A percentile compares a stretch with the other conserved stretches of the same genome.
These are phyloP conservation scores for Andrena marginata DNA, from an alignment of 2,888 invertebrate genomes.

Conservation along the genomic window DNA sequence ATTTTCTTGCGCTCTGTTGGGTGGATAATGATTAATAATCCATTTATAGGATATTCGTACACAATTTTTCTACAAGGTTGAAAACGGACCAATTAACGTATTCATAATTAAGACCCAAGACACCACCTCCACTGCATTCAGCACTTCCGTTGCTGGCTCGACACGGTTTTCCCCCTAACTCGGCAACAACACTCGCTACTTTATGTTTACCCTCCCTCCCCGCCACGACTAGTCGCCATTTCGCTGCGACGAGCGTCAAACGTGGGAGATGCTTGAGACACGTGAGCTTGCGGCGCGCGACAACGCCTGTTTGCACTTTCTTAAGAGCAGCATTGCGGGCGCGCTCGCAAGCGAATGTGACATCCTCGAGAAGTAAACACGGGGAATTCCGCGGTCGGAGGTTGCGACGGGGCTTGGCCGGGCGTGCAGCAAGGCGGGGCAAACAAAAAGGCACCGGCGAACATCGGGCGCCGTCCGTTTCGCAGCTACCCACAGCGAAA, in stretches of 20 bases:
- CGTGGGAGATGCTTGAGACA: constrained; percentile 4
- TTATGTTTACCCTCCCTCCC: background rate
- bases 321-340: background rate
- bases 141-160: background rate
- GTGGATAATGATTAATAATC: too few species aligned
- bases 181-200: background rate
- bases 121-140: background rate
- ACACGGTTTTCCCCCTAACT: background rate
- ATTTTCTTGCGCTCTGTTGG: too few species aligned
- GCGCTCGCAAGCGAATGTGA: constrained; percentile 33
- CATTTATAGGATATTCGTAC: background rate
- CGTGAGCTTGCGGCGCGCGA: constrained; percentile 24
- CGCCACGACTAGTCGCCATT: constrained; percentile 17
- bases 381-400: background rate
- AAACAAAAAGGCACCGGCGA: constrained; percentile 26
- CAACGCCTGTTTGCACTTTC: constrained; percentile 41
- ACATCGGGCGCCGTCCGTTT: background rate
- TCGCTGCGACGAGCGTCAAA: constrained; percentile 22
- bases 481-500: background rate
- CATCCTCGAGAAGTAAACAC: constrained; percentile 46
- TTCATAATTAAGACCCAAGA: background rate
- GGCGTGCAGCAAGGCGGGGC: constrained; percentile 3
- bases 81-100: background rate
- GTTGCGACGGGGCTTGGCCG: constrained; percentile 25
- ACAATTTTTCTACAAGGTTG: too few species aligned